Evolutionary conservation across 2,113 vertebrate species (phyloP), one percentile per base, ranked within the genome.

Genomic region (Sardina pilchardus): DNA sequence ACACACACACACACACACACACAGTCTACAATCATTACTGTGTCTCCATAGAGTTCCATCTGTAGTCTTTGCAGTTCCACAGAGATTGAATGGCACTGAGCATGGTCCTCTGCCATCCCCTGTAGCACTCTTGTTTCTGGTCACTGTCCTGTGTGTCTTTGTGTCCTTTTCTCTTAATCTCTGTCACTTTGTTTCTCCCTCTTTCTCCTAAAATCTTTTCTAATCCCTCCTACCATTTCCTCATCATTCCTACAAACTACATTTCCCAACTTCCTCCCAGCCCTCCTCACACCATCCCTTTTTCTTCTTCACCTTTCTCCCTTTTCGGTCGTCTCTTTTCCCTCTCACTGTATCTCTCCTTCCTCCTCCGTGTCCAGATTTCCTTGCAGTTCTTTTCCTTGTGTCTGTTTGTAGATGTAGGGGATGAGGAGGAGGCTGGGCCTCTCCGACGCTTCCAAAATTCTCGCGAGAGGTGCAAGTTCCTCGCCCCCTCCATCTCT

Each of bases 381-480:
- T 96, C 95, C 96, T 94, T 98, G 96, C 96, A 96, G 96, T 96
- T 95, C 93, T 95, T 97, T 87, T 96, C 97, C 96, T 95, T 97
- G 94, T 98, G 96, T 97, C 95, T 97, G 93, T 98, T 96, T 96
- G 95, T 98, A 97, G 95, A 97, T 96, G 96, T 96, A 97, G 97
- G 96, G 97, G 96, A 94, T 90, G 96, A 97, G 97, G 96, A 97
- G 94, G 94, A 97, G 96, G 96, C 96, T 92, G 96, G 96, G 90
- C 96, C 95, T 94, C 96, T 96, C 84, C 96, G 93, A 91, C 94
- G 88, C 88, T 96, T 96, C 94, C 95, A 95, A 88, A 93, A 95
- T 96, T 94, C 94, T 67, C 94, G 95, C 92, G 95, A 97, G 96
- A 94, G 96, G 96, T 92, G 83, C 92, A 96, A 96, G 89, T 95